Percentiles rank a stretch among this genome's conserved stretches.
These are phyloP conservation scores for Caenorhabditis zanzibari DNA, from an alignment of 2,888 invertebrate genomes.

Conservation along the genomic window DNA sequence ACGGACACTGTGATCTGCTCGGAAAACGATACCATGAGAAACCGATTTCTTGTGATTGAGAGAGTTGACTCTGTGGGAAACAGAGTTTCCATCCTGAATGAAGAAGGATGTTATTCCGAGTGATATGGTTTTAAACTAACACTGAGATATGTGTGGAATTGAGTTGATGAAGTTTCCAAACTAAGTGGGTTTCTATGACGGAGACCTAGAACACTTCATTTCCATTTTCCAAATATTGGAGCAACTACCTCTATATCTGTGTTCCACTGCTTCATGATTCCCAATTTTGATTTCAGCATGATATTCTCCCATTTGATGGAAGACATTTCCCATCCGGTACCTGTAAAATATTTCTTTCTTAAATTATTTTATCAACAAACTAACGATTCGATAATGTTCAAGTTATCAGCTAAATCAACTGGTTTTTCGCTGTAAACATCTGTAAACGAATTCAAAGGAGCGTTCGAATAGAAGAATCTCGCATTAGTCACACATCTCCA, in stretches of 20 bases:
- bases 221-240: background rate
- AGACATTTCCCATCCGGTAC: constrained; percentile 32
- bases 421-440: constrained; percentile 44
- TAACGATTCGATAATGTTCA: constrained; percentile 42
- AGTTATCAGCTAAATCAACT: constrained; percentile 35
- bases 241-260: constrained; percentile 46
- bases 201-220: constrained; percentile 25
- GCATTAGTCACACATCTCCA: constrained; percentile 73
- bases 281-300: constrained; percentile 58
- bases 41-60: constrained; percentile 14
- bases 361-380: background rate
- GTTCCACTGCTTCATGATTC: constrained; percentile 16
- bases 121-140: constrained; percentile 36
- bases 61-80: constrained; percentile 34
- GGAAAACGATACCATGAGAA: constrained; percentile 51
- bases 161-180: constrained; percentile 20
- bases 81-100: constrained; percentile 56
- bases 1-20: constrained; percentile 48
- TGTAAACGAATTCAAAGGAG: constrained; percentile 19
- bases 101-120: too few species aligned
- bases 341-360: constrained; percentile 1
- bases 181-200: constrained; percentile 37
- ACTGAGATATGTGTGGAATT: constrained; percentile 48
- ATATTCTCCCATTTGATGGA: constrained; percentile 63
- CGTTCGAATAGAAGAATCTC: constrained; percentile 67